Evolutionary conservation across 1,140 invertebrate species (phyloP), one percentile per base, ranked within the genome.

Genomic region (Eciton burchellii): DNA sequence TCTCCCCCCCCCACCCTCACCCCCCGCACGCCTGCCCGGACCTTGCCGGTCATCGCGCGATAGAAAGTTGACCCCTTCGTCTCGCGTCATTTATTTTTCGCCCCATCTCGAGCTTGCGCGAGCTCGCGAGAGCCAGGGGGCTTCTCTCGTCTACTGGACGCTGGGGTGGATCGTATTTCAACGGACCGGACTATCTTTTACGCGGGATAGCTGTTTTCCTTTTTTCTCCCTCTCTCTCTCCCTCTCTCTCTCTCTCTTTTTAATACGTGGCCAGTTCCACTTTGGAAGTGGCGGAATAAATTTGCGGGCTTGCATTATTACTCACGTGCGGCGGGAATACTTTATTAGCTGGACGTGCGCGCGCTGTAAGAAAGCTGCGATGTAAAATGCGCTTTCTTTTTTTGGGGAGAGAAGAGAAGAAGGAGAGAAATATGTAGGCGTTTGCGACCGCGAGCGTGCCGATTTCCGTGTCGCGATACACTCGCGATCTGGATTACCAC

Each of bases 371-470:
- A 68, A n/a, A 56, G 74, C 62, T 68, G 29, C 68, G 43, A 68
- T 68, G 41, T 79, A 79, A 79, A 68, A 68, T 68, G 43, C 21
- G 49, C 41, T n/a, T n/a, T n/a, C n/a, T n/a, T n/a, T n/a, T n/a
- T n/a, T n/a, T n/a, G n/a, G n/a, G n/a, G n/a, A n/a, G n/a, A n/a
- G n/a, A n/a, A n/a, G n/a, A n/a, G n/a, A n/a, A n/a, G n/a, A n/a
- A n/a, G n/a, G n/a, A n/a, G n/a, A n/a, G n/a, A n/a, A n/a, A n/a
- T n/a, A 56, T 65, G 29, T 68, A 79, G 47, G 74, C 68, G 62
- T 79, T 68, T 65, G 56, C 60, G 68, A 66, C 68, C 24, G 43
- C 43, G 43, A 74, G 26, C 41, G 5, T 9, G 19, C 26, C 49
- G 49, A 74, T 29, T 52, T 74, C 60, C 47, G 49, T 21, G n/a